Base-by-base conservation (phyloP, 2,113 vertebrate species). In the Cranoglanis bouderius region DNA sequence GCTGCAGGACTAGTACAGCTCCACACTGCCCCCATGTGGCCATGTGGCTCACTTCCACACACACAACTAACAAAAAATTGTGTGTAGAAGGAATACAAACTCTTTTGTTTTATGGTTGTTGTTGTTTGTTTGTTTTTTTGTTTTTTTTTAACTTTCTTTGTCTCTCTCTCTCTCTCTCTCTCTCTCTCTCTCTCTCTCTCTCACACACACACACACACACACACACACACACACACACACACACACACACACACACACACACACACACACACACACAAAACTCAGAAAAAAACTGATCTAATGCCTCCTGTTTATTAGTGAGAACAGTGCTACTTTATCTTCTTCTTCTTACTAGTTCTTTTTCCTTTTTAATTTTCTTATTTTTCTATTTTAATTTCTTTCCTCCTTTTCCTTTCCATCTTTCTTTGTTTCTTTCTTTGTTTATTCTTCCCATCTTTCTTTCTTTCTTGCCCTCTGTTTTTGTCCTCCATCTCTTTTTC, bases 11-110 rank as follows among this genome's bases (percentile, higher is more conserved):
- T 38, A 43, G 10, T 10, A 77, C 80, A 86, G 90, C 87, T 63
- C 80, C 90, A 88, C 61, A 88, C 87, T 88, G 88, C 84, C 90
- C 86, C 88, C 90, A 84, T 80, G 84, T 83, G 90, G 59, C 49
- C 87, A 75, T 29, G 24, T 49, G n/a, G n/a, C 2, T 70, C 26
- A 32, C 49, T 46, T 24, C 18, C 16, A 53, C 14, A 55, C 80
- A 75, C 38, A n/a, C 26, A 65, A 9, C 4, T 12, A 9, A 2
- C 29, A 72, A 0, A 72, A 7, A 72, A 6, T 19, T 38, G 1
- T n/a, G 10, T 18, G 70, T 2, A 21, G 8, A 72, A 72, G 18
- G 35, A 19, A 40, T 38, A 72, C 70, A 40, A 35, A 63, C 24
- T 29, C 26, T 49, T 63, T 7, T n/a, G n/a, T n/a, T n/a, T n/a